phyloP scores from a whole-genome alignment of 2,113 vertebrate genomes.

The Orthonyx spaldingii region DNA sequence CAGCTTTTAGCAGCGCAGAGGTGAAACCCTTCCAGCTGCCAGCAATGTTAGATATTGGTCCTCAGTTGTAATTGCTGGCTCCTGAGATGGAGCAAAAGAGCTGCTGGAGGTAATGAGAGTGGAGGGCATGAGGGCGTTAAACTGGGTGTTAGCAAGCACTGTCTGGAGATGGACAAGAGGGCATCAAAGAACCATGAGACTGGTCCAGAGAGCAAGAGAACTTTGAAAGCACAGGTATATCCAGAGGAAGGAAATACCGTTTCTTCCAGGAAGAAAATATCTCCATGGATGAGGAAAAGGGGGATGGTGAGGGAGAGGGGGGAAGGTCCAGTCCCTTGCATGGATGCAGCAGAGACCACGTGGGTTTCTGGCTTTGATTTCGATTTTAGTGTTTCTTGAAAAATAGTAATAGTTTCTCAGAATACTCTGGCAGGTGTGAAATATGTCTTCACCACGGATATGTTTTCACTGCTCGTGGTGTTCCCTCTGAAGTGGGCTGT shows the following conservation, averaged over 20 bases:
- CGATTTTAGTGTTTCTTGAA: neutral
- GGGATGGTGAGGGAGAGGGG: fast-evolving
- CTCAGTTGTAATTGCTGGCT: neutral
- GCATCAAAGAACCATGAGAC: neutral
- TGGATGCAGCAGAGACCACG: fast-evolving
- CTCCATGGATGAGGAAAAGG: neutral
- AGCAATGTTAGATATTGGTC: neutral
- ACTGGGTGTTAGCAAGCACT: neutral
- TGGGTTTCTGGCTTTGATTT: neutral
- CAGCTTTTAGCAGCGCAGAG: neutral
- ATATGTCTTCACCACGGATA: neutral
- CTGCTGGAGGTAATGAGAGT: neutral
- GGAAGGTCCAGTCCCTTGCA: neutral
- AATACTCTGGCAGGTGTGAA: conserved; percentile 6
- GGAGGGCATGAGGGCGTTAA: neutral
- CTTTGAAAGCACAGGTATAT: neutral
- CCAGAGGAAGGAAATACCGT: neutral
- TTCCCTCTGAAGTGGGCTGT: conserved; percentile 30
- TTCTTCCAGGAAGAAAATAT: neutral
- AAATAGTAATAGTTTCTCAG: conserved; percentile 58
- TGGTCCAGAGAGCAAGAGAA: fast-evolving
- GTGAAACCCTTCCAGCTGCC: neutral
- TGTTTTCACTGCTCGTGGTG: neutral
- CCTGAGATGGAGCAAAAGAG: neutral
- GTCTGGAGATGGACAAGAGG: neutral